Evolutionary conservation across 35 echinoderm and acorn worm genomes (phyloP).

Genomic region (Patiria miniata): DNA sequence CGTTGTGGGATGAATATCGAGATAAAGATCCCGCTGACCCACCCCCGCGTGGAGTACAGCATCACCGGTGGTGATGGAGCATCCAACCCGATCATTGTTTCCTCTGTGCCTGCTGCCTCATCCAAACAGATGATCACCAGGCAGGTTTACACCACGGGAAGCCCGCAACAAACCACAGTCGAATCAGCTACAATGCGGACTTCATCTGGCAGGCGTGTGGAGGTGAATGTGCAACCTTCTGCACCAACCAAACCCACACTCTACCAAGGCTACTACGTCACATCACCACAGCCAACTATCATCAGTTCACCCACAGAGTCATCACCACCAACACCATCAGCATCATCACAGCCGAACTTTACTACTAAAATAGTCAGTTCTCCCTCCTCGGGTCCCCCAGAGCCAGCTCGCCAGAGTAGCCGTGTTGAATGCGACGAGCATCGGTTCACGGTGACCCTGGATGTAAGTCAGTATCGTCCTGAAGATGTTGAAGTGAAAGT

Average conservation of each 20-base stretch:
- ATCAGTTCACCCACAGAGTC: constrained; percentile 25
- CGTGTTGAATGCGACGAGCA: constrained; percentile 77
- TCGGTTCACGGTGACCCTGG: constrained; percentile 85
- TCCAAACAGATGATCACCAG: constrained; percentile 20
- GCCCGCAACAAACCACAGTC: constrained; percentile 50
- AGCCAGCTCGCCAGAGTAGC: constrained; percentile 70
- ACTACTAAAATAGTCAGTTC: background rate
- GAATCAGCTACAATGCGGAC: constrained; percentile 49
- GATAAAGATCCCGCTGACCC: constrained; percentile 62
- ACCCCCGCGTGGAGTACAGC: constrained; percentile 73
- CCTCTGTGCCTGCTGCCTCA: background rate
- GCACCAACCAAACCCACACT: constrained; percentile 29
- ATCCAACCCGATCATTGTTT: constrained; percentile 29
- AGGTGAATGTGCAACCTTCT: constrained; percentile 15
- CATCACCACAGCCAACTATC: constrained; percentile 21
- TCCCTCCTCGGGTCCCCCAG: background rate
- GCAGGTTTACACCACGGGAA: background rate
- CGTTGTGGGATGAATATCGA: constrained; percentile 69
- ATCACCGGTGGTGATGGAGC: constrained; percentile 42
- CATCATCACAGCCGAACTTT: background rate
- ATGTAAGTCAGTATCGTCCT: constrained; percentile 85
- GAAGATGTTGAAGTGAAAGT: constrained; percentile 95
- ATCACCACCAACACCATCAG: constrained; percentile 1
- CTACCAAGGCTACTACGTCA: constrained; percentile 63
- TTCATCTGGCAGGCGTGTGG: constrained; percentile 45